These are phyloP conservation scores for Nicator chloris DNA, from an alignment of 2,113 vertebrate genomes.

Conservation along the genomic window DNA sequence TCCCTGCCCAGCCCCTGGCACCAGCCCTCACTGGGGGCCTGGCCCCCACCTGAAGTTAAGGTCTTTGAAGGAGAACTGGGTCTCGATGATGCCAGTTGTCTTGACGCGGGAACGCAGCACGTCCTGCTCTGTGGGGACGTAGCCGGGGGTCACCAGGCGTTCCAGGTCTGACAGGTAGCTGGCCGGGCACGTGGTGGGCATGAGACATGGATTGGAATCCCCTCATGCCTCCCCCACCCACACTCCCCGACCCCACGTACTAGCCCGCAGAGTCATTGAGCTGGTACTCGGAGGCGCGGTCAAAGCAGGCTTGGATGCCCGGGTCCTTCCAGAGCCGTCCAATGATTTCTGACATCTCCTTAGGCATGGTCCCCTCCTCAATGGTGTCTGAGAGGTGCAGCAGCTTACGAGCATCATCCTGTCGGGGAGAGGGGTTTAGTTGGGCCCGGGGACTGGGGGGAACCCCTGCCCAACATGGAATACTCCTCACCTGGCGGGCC, in stretches of 20 bases:
- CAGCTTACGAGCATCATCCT: slow-evolving; percentile 94
- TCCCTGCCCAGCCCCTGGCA: too few species aligned
- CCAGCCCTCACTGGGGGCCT: fast-evolving
- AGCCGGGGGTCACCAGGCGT: slow-evolving; percentile 87
- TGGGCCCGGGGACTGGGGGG: fast-evolving
- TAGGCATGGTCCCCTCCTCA: slow-evolving; percentile 95
- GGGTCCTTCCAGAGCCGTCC: slow-evolving; percentile 91
- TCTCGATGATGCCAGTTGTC: slow-evolving; percentile 97
- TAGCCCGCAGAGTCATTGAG: slow-evolving; percentile 97
- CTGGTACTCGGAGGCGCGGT: slow-evolving; percentile 95
- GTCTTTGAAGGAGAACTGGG: slow-evolving; percentile 92
- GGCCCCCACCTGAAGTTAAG: slow-evolving; percentile 89
- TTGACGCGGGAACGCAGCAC: slow-evolving; percentile 95
- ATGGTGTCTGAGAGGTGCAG: slow-evolving; percentile 95
- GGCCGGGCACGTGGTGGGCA: fast-evolving
- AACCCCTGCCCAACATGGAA: fast-evolving
- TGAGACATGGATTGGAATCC: not conserved
- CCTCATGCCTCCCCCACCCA: not conserved
- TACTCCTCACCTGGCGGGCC: slow-evolving; percentile 80
- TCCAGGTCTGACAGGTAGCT: slow-evolving; percentile 94
- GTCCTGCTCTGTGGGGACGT: slow-evolving; percentile 94
- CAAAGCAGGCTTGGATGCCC: slow-evolving; percentile 92
- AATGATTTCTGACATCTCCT: slow-evolving; percentile 94
- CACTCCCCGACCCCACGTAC: slow-evolving; percentile 58
- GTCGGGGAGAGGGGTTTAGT: not conserved